Conservation (phyloP, 2,797 vertebrate genomes). For the Sylvia borin region DNA sequence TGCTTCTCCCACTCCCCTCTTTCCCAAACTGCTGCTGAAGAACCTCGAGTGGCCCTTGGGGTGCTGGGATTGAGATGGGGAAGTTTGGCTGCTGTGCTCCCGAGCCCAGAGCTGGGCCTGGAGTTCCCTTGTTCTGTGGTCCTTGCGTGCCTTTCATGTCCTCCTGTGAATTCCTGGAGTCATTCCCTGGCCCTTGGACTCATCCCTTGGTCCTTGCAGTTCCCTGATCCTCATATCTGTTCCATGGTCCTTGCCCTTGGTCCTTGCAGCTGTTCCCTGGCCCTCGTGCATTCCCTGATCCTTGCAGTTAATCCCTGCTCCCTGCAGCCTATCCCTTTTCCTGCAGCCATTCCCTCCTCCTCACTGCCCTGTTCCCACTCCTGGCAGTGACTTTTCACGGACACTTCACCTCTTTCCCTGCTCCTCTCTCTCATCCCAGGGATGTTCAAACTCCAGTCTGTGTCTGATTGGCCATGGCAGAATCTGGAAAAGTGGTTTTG, state of each 20-base stretch:
- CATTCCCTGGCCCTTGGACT: neutral
- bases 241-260: neutral
- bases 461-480: neutral
- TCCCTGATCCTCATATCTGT: neutral
- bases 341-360: neutral
- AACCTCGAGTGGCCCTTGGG: neutral
- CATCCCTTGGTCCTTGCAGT: neutral
- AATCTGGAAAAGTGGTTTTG: neutral
- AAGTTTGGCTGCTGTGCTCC: neutral
- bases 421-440: neutral
- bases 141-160: fast-evolving
- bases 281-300: neutral
- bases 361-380: neutral
- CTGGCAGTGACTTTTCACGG: neutral
- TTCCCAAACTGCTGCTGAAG: neutral
- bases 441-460: neutral
- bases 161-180: neutral
- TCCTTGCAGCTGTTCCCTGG: neutral
- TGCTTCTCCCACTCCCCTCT: neutral
- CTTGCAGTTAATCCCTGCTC: neutral
- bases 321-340: too few species aligned
- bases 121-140: neutral
- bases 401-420: neutral
- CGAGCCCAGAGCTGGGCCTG: neutral
- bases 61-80: neutral